phyloP scores from a whole-genome alignment of 2,888 invertebrate species.

The Drosophila multiciliata region DNA sequence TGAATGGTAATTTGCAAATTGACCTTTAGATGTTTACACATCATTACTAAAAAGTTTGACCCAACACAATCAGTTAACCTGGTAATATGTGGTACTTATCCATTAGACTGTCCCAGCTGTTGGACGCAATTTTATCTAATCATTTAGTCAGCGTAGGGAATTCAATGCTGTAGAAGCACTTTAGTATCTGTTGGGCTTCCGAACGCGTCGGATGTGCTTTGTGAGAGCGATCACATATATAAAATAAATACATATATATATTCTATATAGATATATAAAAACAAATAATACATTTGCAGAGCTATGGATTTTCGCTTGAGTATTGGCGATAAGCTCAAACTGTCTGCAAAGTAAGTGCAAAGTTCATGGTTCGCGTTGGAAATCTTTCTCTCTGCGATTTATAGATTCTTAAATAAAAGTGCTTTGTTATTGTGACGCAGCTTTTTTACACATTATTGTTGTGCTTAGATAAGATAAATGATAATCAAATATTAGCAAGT shows the following conservation, averaged over 20 bases:
- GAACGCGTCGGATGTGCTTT: conserved; percentile 60
- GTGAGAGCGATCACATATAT: conserved; percentile 8
- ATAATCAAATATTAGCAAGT: background rate
- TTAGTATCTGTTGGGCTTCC: conserved; percentile 58
- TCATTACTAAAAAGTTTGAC: background rate
- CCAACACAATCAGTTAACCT: conserved; percentile 10
- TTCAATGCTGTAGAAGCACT: conserved; percentile 33
- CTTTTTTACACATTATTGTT: background rate
- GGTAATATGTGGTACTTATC: conserved; percentile 16
- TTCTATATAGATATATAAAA: conserved; percentile 4
- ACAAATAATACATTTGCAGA: conserved; percentile 3
- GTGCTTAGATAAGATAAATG: conserved; percentile 13
- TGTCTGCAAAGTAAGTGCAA: conserved; percentile 49
- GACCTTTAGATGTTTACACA: conserved; percentile 16
- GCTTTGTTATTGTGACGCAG: conserved; percentile 14
- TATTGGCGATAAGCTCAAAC: conserved; percentile 41
- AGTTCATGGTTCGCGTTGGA: background rate
- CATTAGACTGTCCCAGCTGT: conserved; percentile 44
- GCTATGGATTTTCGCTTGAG: conserved; percentile 47
- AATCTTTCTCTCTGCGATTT: conserved; percentile 1
- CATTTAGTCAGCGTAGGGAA: conserved; percentile 27
- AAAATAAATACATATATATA: conserved; percentile 6
- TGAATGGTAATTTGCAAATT: conserved; percentile 3
- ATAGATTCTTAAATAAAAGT: conserved; percentile 14
- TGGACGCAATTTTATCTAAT: conserved; percentile 57